Base-by-base conservation (phyloP, 2,888 invertebrate genomes). In the Chrysodeixis includens region DNA sequence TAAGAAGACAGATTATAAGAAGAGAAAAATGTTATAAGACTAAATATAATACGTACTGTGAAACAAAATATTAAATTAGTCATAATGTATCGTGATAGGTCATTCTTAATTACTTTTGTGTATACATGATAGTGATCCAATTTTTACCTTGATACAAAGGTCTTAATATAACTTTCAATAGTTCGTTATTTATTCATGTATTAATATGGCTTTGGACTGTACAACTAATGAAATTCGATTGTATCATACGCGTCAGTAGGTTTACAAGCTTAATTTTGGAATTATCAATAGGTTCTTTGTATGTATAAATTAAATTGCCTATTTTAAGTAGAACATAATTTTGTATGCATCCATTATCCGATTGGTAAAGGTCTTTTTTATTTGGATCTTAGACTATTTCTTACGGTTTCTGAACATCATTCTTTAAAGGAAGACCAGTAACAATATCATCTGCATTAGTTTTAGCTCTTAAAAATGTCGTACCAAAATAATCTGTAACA, bases 41-140 rank as follows among this genome's bases (percentile, higher is more conserved):
- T n/a, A n/a, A n/a, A n/a, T n/a, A n/a, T n/a, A n/a, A n/a, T n/a
- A n/a, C n/a, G n/a, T n/a, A n/a, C n/a, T n/a, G n/a, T n/a, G 18
- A 46, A 1, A 49, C 46, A 10, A 49, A 10, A 16, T 49, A 10
- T 4, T 49, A 4, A 18, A 49, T 20, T 20, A 44, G 30, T 16
- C 18, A 59, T 68, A 26, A 22, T 49, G 20, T 10, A 18, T 26
- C 63, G 51, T 72, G 69, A 69, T 57, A 69, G 54, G 56, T 60
- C 54, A 51, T 6, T 30, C 49, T 53, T 20, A 49, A 49, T 49
- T 20, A 49, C 46, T 1, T 9, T 18, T 20, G 46, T 20, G 20
- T 3, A 49, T 46, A 49, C 18, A 20, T 49, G 4, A 20, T n/a
- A 6, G 40, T 49, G 9, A 20, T 49, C 46, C 46, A 49, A 40